Conservation (phyloP, 2,888 invertebrate species). For the Ceramica pisi region DNA sequence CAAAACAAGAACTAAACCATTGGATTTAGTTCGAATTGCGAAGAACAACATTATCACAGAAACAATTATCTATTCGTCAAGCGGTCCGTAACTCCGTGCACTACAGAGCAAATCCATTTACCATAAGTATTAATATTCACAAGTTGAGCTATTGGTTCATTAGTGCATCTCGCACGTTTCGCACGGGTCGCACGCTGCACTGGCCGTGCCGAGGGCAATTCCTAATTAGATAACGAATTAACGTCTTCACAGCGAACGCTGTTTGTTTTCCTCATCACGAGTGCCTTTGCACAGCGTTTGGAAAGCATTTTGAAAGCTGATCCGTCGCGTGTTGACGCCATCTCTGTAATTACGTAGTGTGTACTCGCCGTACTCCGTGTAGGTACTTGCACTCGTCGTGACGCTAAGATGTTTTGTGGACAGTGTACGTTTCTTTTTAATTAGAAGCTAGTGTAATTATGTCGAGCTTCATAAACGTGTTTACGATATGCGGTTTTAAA, state of each 20-base stretch:
- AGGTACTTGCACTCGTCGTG: slow-evolving; percentile 32
- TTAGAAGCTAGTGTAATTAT: slow-evolving; percentile 39
- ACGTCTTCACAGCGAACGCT: slow-evolving; percentile 80
- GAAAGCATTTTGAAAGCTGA: slow-evolving; percentile 78
- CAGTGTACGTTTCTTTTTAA: slow-evolving; percentile 54
- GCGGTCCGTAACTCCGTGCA: slow-evolving; percentile 1
- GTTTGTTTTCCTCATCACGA: slow-evolving; percentile 82
- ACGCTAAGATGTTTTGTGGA: slow-evolving; percentile 52
- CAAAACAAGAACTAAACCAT: slow-evolving; percentile 4
- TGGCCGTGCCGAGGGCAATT: slow-evolving; percentile 68
- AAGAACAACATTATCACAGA: slow-evolving; percentile 28
- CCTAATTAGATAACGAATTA: slow-evolving; percentile 89
- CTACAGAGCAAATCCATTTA: slow-evolving; percentile 45
- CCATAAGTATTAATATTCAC: slow-evolving; percentile 62
- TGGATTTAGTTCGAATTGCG: no score
- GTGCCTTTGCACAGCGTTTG: slow-evolving; percentile 78
- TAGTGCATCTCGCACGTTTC: slow-evolving; percentile 72
- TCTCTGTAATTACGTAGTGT: slow-evolving; percentile 71
- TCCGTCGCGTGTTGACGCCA: slow-evolving; percentile 69
- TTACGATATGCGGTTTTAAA: slow-evolving; percentile 18
- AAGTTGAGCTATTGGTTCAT: slow-evolving; percentile 73
- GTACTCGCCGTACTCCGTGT: slow-evolving; percentile 33
- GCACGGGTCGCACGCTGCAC: slow-evolving; percentile 52
- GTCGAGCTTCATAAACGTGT: slow-evolving; percentile 24
- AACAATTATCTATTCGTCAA: slow-evolving; percentile 40